A percentile compares a stretch with the other conserved stretches of the same genome.
phyloP scores from a whole-genome alignment of 2,797 vertebrate genomes.

The Pyrocephalus nanus region DNA sequence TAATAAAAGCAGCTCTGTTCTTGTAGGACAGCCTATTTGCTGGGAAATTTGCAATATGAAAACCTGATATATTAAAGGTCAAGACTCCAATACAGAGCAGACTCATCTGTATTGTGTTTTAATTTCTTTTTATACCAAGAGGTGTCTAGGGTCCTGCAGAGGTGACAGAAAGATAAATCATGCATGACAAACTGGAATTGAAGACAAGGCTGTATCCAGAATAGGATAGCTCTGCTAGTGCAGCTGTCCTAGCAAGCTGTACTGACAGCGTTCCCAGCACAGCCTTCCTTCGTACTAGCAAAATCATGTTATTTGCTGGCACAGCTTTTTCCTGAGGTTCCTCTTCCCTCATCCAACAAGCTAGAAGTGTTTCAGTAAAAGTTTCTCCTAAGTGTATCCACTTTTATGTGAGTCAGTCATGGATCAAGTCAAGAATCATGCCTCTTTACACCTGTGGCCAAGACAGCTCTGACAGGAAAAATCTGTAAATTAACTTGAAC shows the following conservation, averaged over 20 bases:
- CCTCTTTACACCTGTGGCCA: neutral
- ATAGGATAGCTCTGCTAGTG: neutral
- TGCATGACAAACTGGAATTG: slow-evolving; percentile 38
- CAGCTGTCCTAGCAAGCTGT: slow-evolving; percentile 30
- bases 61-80: slow-evolving; percentile 64
- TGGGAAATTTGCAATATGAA: slow-evolving; percentile 27
- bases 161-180: slow-evolving; percentile 61
- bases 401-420: neutral
- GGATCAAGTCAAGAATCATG: neutral
- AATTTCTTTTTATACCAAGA: slow-evolving; percentile 53
- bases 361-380: neutral
- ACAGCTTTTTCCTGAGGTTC: neutral
- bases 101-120: slow-evolving; percentile 60
- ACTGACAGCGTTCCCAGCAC: neutral
- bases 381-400: neutral
- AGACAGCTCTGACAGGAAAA: neutral
- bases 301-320: neutral
- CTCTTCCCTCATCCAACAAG: neutral
- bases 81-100: slow-evolving; percentile 51
- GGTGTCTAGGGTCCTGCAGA: slow-evolving; percentile 31
- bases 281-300: neutral
- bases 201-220: slow-evolving; percentile 37
- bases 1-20: slow-evolving; percentile 10
- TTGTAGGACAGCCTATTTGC: slow-evolving; percentile 2
- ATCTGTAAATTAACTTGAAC: neutral